A percentile compares a stretch with the other conserved stretches of the same genome.
Conservation (phyloP, 2,888 invertebrate species). For the Diabrotica balteata region DNA sequence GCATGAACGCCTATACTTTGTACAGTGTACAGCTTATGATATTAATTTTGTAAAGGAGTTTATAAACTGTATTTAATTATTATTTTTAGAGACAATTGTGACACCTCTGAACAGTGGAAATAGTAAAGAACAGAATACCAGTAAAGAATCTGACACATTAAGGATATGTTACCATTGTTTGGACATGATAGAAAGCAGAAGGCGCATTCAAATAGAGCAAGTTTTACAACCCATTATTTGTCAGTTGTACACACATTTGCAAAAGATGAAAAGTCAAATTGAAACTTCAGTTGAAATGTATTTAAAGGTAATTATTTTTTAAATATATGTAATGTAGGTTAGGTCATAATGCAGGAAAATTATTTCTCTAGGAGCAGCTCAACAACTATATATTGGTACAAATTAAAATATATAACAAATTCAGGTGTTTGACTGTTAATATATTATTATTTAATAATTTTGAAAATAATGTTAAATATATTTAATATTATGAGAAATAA, state of each 20-base stretch:
- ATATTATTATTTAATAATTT: too few species aligned
- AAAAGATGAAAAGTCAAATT: conserved; percentile 76
- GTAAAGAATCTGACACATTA: conserved; percentile 66
- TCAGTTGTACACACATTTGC: conserved; percentile 84
- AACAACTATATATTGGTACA: too few species aligned
- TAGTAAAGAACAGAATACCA: conserved; percentile 45
- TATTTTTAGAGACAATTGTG: conserved; percentile 55
- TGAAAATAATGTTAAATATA: too few species aligned
- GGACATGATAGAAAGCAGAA: conserved; percentile 78
- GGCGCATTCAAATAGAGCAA: conserved; percentile 81
- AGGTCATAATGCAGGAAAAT: not conserved
- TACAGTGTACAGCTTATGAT: too few species aligned
- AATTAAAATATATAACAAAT: too few species aligned
- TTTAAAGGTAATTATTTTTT: conserved; percentile 49
- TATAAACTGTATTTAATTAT: not conserved
- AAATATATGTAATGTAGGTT: too few species aligned
- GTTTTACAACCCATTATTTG: conserved; percentile 81
- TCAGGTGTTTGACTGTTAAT: too few species aligned
- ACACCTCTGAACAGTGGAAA: conserved; percentile 52
- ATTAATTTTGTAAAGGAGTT: too few species aligned
- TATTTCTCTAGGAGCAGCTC: not conserved
- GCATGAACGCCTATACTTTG: too few species aligned
- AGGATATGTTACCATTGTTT: conserved; percentile 80
- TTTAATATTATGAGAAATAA: too few species aligned
- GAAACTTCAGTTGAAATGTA: conserved; percentile 69